Conservation (phyloP, 2,888 invertebrate genomes). For the Metopia argyrocephala region DNA sequence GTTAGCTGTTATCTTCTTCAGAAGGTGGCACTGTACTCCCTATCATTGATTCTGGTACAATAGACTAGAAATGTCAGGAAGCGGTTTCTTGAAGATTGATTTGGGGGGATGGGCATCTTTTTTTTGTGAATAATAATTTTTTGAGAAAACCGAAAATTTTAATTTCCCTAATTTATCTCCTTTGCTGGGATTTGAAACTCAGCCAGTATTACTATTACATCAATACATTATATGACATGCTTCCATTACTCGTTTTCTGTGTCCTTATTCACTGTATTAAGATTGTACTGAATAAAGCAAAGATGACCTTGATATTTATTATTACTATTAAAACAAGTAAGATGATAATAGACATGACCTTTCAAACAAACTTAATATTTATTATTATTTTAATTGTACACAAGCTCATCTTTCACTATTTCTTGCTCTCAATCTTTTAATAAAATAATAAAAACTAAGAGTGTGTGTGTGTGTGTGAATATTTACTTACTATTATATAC, state of each 20-base stretch:
- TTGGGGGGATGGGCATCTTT: no score
- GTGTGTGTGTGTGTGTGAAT: not conserved
- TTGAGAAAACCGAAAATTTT: no score
- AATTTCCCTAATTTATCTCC: no score
- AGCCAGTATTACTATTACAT: no score
- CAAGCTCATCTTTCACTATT: constrained; percentile 8
- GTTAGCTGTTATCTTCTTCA: no score
- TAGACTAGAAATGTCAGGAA: no score
- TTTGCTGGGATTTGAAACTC: no score
- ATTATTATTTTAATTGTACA: constrained; percentile 44
- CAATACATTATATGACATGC: no score
- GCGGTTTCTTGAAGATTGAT: no score
- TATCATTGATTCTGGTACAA: no score
- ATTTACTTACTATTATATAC: not conserved
- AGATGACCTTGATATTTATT: constrained; percentile 45
- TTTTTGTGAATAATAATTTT: no score
- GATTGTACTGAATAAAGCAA: not conserved
- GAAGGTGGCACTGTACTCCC: no score
- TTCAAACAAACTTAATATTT: constrained; percentile 58
- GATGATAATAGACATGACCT: constrained; percentile 56
- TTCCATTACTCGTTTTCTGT: not conserved
- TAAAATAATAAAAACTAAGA: not conserved
- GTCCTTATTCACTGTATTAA: not conserved
- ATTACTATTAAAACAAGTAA: not conserved
- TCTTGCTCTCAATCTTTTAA: not conserved